phyloP scores from a whole-genome alignment of 2,797 vertebrate genomes.

The Peromyscus attwateri region DNA sequence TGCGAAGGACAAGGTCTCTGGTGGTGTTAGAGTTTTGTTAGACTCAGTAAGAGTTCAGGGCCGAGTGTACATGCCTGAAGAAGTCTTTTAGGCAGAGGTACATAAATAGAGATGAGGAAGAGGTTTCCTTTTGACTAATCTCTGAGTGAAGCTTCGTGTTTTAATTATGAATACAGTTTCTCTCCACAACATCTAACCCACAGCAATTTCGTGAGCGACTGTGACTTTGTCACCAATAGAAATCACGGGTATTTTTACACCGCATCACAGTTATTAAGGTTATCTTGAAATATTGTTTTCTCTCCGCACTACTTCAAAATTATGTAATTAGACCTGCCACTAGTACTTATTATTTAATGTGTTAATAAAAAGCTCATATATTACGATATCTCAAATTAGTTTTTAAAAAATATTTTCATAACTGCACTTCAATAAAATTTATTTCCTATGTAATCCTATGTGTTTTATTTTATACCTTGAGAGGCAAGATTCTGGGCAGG shows the following conservation, averaged over 20 bases:
- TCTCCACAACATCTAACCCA: background rate
- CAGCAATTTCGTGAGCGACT: background rate
- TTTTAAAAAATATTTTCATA: constrained; percentile 82
- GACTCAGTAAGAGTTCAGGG: background rate
- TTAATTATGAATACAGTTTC: constrained; percentile 42
- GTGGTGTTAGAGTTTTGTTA: background rate
- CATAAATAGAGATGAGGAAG: background rate
- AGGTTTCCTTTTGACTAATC: constrained; percentile 26
- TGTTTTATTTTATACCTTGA: constrained; percentile 73
- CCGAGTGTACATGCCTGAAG: background rate
- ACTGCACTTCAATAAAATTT: constrained; percentile 75
- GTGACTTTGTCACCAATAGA: constrained; percentile 67
- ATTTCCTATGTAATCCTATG: constrained; percentile 66
- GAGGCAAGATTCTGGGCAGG: constrained; percentile 68
- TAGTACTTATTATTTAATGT: constrained; percentile 76
- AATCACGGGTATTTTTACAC: constrained; percentile 72
- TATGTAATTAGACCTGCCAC: constrained; percentile 78
- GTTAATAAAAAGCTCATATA: constrained; percentile 79
- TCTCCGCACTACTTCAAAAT: constrained; percentile 72
- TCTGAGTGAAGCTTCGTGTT: constrained; percentile 31
- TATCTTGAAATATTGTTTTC: constrained; percentile 81
- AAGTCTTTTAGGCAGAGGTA: background rate
- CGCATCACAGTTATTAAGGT: constrained; percentile 68
- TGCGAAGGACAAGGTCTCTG: background rate
- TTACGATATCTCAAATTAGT: constrained; percentile 78